These are phyloP conservation scores for Theristicus caerulescens DNA, from an alignment of 2,113 vertebrate genomes.

Conservation along the genomic window DNA sequence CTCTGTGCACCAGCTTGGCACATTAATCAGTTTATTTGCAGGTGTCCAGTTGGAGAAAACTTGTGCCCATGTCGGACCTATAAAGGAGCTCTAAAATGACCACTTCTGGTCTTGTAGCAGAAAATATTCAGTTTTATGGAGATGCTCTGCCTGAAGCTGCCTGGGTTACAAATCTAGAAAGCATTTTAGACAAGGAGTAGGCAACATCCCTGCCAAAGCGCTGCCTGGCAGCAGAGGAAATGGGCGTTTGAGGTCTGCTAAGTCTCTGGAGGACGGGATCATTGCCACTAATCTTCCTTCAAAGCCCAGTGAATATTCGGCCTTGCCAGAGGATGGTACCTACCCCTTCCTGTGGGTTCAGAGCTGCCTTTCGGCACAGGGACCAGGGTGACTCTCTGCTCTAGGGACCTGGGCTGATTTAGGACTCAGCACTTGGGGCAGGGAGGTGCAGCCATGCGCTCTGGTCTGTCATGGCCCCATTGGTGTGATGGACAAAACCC, in stretches of 20 bases:
- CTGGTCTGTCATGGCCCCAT: neutral
- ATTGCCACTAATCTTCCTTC: neutral
- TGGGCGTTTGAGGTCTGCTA: neutral
- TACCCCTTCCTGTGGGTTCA: rapidly evolving
- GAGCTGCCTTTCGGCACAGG: neutral
- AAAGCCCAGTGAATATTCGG: neutral
- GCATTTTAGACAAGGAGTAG: neutral
- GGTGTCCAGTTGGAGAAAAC: neutral
- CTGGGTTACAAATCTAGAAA: neutral
- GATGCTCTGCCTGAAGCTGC: neutral
- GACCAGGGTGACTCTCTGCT: neutral
- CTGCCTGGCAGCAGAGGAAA: neutral
- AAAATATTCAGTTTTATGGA: neutral
- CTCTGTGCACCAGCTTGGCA: neutral
- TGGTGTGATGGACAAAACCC: neutral
- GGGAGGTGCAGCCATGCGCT: neutral
- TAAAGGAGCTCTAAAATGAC: neutral
- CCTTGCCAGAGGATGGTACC: neutral
- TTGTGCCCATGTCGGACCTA: neutral
- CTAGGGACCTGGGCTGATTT: neutral
- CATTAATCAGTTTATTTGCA: neutral
- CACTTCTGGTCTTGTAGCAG: neutral
- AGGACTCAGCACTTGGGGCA: neutral
- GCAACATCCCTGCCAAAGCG: neutral
- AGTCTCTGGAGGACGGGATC: neutral